Evolutionary conservation across 2,797 vertebrate species (phyloP), one percentile per base, ranked within the genome.

Genomic region (Meda fulgida): DNA sequence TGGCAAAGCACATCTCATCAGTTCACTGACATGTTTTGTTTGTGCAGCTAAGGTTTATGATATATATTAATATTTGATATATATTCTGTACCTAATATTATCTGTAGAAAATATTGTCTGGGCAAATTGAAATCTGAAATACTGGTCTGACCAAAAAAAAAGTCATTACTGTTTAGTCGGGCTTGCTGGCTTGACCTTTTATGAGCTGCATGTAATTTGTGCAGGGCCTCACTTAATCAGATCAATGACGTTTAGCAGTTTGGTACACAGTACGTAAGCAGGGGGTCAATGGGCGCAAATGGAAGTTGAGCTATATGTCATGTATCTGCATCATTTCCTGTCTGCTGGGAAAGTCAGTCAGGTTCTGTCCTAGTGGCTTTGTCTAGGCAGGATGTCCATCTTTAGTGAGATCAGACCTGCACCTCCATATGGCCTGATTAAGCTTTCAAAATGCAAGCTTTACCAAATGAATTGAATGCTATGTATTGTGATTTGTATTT

Each of bases 331-430:
- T 92, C 71, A 85, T 91, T 90, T 92, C 87, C 88, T 81, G 51
- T 80, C 65, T 58, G 66, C 90, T 90, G 67, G 86, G 88, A 95
- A 94, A 93, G 86, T 94, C 87, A 92, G 93, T 94, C 93, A 40
- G 77, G 65, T 86, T 81, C 72, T 87, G 71, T 91, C 86, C 81
- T 81, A 84, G 7, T 73, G 70, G 89, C 89, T 91, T 90, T 89
- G 85, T 92, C 75, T 87, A 84, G 83, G 46, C 40, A 89, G 87
- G 85, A 89, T 69, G 38, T 23, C 14, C 81, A 88, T 80, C 40
- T 67, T 83, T 55, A 80, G 70, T 82, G 73, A 85, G 51, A 84
- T 38, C 40, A 70, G 77, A 73, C 66, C 46, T 81, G 46, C 5
- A 40, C 19, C 5, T 70, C 73, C 11, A 29, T 21, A 29, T 72